Evolutionary conservation across 2,888 invertebrate genomes (phyloP), one percentile per base, ranked within the genome.

Genomic region (Drosophila pseudotalamancana): DNA sequence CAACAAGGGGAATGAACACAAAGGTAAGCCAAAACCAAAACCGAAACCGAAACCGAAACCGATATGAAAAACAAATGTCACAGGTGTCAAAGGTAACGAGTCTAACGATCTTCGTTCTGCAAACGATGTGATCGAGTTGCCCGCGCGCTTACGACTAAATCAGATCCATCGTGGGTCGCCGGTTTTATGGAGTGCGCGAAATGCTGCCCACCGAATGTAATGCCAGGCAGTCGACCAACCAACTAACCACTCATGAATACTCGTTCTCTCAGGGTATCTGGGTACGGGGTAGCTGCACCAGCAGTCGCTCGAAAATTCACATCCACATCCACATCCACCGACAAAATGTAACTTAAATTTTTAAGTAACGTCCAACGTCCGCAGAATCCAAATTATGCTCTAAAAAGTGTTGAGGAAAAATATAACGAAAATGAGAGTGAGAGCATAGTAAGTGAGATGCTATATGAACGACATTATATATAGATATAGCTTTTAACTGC

Each of bases 141-240:
- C 89, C 90, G 91, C 88, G 88, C 89, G 89, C 87, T 90, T 90
- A 88, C 90, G 88, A 91, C 91, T 91, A 90, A 90, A 89, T 89
- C 89, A 88, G 73, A 78, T 73, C 73, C 71, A 77, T 78, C 75
- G 85, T 82, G 83, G 85, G 85, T 87, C 83, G 88, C 88, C 87
- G 87, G 90, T 90, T 90, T 90, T 90, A 89, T 90, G 88, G 83
- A 85, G 45, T 63, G 60, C 51, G 79, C 72, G 76, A 81, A 79
- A 75, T 74, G 66, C 64, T 70, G 63, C 49, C 59, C 66, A 63
- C 61, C 57, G 62, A 49, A 40, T 62, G 71, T 50, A 49, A 68
- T 50, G 63, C 21, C 72, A 51, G 49, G 25, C 53, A 14, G 45
- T 19, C 32, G 40, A 16, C 35, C 54, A 45, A 49, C 57, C 46